Evolutionary conservation across 2,113 vertebrate genomes (phyloP).

Genomic region (Eptesicus fuscus): DNA sequence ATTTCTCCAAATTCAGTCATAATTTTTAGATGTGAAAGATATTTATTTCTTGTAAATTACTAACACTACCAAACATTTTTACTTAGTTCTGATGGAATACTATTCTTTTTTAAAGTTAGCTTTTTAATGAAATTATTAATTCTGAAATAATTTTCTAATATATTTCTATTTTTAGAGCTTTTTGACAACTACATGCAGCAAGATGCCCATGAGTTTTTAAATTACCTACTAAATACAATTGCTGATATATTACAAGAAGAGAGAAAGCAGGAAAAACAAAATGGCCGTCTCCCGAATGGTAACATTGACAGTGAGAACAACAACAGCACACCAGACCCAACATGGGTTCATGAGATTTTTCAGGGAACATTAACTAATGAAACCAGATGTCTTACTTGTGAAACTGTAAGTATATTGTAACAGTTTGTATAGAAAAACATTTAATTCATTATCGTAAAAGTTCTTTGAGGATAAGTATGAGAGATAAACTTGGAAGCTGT

Average conservation of each 20-base stretch:
- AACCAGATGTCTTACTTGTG: conserved; percentile 90
- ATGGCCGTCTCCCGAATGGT: conserved; percentile 91
- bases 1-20: background rate
- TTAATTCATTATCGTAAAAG: background rate
- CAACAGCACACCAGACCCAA: conserved; percentile 83
- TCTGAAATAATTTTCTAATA: background rate
- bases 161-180: conserved; percentile 85
- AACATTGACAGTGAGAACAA: conserved; percentile 81
- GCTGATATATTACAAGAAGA: conserved; percentile 98
- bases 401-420: conserved; percentile 83
- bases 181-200: conserved; percentile 99
- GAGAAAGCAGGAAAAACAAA: conserved; percentile 96
- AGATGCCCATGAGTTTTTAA: conserved; percentile 97
- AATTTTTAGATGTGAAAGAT: background rate
- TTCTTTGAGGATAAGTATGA: background rate
- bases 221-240: conserved; percentile 97
- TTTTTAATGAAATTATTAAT: background rate
- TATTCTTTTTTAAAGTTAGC: background rate
- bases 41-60: background rate
- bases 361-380: conserved; percentile 90
- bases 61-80: background rate
- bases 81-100: background rate
- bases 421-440: background rate
- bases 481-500: background rate
- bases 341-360: conserved; percentile 91